Evolutionary conservation across 2,797 vertebrate genomes (phyloP).

Genomic region (Caiman crocodilus): DNA sequence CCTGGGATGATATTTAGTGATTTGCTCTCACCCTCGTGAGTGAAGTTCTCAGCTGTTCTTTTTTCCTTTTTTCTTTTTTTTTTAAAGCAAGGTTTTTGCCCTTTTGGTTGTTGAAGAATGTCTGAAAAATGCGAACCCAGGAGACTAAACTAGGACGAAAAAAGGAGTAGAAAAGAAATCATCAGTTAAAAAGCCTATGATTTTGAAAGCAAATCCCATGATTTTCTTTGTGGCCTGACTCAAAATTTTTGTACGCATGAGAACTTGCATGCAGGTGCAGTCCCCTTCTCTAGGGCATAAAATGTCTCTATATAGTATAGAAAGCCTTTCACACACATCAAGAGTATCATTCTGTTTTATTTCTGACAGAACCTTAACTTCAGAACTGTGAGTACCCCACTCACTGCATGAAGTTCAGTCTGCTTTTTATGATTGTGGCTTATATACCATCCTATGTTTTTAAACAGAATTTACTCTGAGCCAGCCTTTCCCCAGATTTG

Average conservation of each 20-base stretch:
- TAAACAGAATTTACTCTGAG: not conserved
- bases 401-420: not conserved
- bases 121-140: not conserved
- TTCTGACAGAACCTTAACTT: not conserved
- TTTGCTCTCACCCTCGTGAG: rapidly evolving
- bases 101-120: not conserved
- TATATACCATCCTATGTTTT: not conserved
- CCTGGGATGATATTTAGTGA: rapidly evolving
- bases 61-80: rapidly evolving
- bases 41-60: not conserved
- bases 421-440: not conserved
- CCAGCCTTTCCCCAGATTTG: not conserved
- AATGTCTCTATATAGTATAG: not conserved
- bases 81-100: not conserved
- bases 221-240: not conserved
- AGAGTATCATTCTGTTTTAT: not conserved
- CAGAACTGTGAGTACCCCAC: not conserved
- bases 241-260: not conserved
- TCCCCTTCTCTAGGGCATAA: not conserved
- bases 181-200: not conserved
- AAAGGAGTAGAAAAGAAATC: not conserved
- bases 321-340: not conserved
- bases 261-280: not conserved
- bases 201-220: not conserved
- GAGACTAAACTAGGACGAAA: not conserved